Percentiles rank a stretch among this genome's conserved stretches.
phyloP scores from a whole-genome alignment of 2,888 invertebrate species.

The Eupithecia pulchellata region DNA sequence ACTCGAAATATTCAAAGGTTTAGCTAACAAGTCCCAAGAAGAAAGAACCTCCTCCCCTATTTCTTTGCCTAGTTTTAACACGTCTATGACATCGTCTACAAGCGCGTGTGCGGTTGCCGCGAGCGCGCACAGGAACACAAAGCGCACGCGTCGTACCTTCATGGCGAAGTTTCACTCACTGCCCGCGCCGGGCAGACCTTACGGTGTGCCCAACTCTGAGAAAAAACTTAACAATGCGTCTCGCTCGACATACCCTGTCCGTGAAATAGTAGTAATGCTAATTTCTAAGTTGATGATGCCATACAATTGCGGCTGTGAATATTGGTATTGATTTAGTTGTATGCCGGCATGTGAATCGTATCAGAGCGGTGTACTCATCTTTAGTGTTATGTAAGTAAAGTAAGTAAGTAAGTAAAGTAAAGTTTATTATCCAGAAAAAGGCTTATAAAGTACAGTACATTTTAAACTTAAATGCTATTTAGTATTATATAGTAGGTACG shows the following conservation, averaged over 20 bases:
- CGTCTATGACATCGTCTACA: conserved; percentile 86
- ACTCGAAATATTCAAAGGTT: conserved; percentile 79
- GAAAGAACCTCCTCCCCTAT: conserved; percentile 85
- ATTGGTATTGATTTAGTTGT: conserved; percentile 19
- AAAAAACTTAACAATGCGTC: conserved; percentile 22
- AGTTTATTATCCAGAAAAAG: too few relatives aligned
- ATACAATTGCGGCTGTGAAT: conserved; percentile 17
- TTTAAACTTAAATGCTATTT: too few relatives aligned
- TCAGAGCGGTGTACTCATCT: not conserved
- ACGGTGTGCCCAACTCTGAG: conserved; percentile 60
- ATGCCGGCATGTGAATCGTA: conserved; percentile 2
- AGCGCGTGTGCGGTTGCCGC: conserved; percentile 68
- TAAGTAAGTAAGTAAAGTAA: too few relatives aligned
- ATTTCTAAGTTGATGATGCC: conserved; percentile 11
- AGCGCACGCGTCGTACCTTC: conserved; percentile 65
- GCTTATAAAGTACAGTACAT: too few relatives aligned
- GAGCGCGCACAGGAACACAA: conserved; percentile 61
- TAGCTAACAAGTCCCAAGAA: conserved; percentile 87
- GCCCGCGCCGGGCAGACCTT: conserved; percentile 58
- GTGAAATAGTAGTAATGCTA: conserved; percentile 15
- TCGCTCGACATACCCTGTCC: conserved; percentile 9
- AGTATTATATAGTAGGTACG: too few relatives aligned
- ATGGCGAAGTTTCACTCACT: conserved; percentile 74
- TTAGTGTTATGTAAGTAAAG: not conserved
- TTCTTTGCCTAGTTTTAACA: conserved; percentile 85